phyloP scores from a whole-genome alignment of 2,797 vertebrate genomes.

The Cyclura pinguis region DNA sequence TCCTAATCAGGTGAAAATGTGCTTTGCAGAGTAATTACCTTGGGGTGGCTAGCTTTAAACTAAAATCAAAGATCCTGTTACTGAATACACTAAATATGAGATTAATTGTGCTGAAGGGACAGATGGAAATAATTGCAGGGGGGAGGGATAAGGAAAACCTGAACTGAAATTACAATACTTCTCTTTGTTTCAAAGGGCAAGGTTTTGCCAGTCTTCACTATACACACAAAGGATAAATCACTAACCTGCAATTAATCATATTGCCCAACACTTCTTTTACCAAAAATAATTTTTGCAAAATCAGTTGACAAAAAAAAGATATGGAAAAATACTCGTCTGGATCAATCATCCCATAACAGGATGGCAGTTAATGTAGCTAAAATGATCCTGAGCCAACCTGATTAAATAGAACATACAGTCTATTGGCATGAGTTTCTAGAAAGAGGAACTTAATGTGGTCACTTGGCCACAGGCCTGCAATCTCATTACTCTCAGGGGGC shows the following conservation, averaged over 20 bases:
- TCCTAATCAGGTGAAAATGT: slow-evolving; percentile 43
- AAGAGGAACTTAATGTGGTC: slow-evolving; percentile 30
- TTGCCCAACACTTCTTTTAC: slow-evolving; percentile 40
- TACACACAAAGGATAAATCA: slow-evolving; percentile 52
- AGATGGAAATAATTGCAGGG: slow-evolving; percentile 57
- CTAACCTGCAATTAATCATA: slow-evolving; percentile 62
- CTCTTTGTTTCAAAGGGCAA: slow-evolving; percentile 45
- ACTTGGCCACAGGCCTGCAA: slow-evolving; percentile 46
- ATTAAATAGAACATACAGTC: slow-evolving; percentile 45
- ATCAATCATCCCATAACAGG: slow-evolving; percentile 43
- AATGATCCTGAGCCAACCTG: accelerated
- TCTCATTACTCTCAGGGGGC: slow-evolving; percentile 29
- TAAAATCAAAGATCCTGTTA: slow-evolving; percentile 49
- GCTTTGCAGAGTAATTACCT: slow-evolving; percentile 36
- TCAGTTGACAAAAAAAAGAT: background rate
- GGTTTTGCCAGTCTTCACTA: slow-evolving; percentile 51
- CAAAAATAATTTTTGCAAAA: too few relatives aligned
- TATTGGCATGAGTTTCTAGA: slow-evolving; percentile 47
- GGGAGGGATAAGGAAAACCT: background rate
- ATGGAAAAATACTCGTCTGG: slow-evolving; percentile 56
- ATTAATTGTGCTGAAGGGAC: slow-evolving; percentile 21
- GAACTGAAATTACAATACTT: slow-evolving; percentile 45
- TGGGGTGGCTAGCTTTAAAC: slow-evolving; percentile 10
- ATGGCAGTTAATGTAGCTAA: slow-evolving; percentile 38
- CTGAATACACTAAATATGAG: slow-evolving; percentile 34